Base-by-base conservation (phyloP, 2,113 vertebrate species). In the Grammomys dolichurus region DNA sequence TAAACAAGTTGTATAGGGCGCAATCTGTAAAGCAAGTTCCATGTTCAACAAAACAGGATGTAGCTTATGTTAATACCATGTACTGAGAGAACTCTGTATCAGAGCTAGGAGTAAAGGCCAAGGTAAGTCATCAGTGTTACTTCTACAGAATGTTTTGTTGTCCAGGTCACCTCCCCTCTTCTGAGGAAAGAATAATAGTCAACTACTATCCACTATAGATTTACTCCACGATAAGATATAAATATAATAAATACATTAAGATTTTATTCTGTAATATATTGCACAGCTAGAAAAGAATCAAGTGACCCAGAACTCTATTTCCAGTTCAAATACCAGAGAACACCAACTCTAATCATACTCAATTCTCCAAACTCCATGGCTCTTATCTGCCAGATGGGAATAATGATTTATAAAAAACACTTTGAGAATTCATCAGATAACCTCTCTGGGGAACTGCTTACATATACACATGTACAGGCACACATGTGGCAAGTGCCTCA, bases 1-100 rank as follows among this genome's bases (percentile, higher is more conserved):
- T 96, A 99, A 98, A 89, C 99, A 99, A 75, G 99, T 99, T 58
- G 99, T 99, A 91, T 99, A 99, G 0, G 99, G 99, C 36, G 99
- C 99, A 97, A 99, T 98, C 99, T 99, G 98, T 77, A 98, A 98
- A 97, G 80, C 65, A 97, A 98, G 86, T 97, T 75, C 17, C 93
- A 80, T 86, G 43, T 76, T 91, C 81, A 89, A 69, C 11, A 60
- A 84, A 63, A 78, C 19, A 96, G 40, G 77, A 77, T 72, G 65
- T 0, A 51, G 1, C 1, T 4, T 36, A 40, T 67, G 67, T 73
- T 86, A 90, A 10, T n/a, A 31, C 10, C 56, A 2, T 20, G 2
- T 48, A 36, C 80, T 81, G 36, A 88, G 95, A 86, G 78, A 95
- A 28, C 56, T 63, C 22, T 84, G 40, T 28, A 28, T 65, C 31